Evolutionary conservation across 2,888 invertebrate species (phyloP).

Genomic region (Hetaerina titia): DNA sequence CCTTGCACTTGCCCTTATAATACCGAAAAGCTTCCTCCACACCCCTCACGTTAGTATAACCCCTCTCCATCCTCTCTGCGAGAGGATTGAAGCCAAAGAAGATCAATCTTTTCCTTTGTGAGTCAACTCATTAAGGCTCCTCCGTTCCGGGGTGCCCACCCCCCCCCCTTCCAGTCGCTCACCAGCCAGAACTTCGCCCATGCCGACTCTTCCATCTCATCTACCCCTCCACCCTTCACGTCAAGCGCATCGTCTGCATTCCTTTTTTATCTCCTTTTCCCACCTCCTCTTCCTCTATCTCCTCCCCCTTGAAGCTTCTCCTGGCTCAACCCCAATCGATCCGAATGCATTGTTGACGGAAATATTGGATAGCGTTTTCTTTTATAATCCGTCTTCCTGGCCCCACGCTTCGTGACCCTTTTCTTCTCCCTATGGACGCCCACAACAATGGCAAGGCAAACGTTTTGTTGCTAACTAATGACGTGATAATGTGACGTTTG

Average conservation of each 20-base stretch:
- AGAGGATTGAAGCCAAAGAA: conserved; percentile 36
- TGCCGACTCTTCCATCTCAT: neutral
- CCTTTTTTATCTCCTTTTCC: conserved; percentile 23
- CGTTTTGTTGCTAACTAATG: conserved; percentile 16
- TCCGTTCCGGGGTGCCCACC: neutral
- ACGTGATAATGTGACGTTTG: conserved; percentile 3
- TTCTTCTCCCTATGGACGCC: neutral
- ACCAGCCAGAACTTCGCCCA: neutral
- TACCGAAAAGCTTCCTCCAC: neutral
- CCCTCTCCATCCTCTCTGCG: conserved; percentile 14
- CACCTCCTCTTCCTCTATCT: neutral
- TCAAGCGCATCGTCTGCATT: neutral
- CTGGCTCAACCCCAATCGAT: neutral
- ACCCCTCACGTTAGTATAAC: neutral
- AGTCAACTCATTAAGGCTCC: conserved; percentile 59
- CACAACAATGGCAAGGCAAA: neutral
- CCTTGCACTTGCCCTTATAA: neutral
- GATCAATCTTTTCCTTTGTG: conserved; percentile 67
- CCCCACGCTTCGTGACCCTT: neutral
- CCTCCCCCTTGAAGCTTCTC: neutral
- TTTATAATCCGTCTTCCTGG: neutral
- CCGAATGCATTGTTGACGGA: conserved; percentile 26
- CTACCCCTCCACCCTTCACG: neutral
- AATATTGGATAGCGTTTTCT: conserved; percentile 27
- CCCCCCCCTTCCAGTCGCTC: neutral